phyloP scores from a whole-genome alignment of 2,797 vertebrate species.

The Tokudaia muenninki region DNA sequence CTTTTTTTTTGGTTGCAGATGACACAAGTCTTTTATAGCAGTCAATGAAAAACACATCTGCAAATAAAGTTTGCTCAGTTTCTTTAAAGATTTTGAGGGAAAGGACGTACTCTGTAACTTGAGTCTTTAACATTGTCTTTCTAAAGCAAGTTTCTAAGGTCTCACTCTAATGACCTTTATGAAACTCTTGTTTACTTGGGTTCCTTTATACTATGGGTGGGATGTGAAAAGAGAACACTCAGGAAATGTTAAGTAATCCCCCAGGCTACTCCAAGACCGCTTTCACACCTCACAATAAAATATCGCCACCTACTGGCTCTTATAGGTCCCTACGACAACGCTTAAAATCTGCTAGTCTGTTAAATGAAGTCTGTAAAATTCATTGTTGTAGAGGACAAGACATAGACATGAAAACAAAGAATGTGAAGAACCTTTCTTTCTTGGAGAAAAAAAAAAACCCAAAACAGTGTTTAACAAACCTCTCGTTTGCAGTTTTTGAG shows the following conservation, averaged over 20 bases:
- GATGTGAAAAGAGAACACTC: not conserved
- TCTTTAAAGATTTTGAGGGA: constrained; percentile 33
- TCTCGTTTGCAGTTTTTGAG: not conserved
- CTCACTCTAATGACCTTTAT: not conserved
- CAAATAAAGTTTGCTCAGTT: not conserved
- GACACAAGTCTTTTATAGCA: constrained; percentile 14
- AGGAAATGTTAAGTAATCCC: not conserved
- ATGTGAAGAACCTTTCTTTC: not conserved
- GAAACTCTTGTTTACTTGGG: not conserved
- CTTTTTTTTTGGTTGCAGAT: not conserved
- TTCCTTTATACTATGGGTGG: not conserved
- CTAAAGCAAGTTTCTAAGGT: not conserved
- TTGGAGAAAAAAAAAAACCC: not conserved
- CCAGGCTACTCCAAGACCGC: not conserved
- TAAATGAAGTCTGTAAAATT: not conserved
- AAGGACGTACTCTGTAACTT: not conserved
- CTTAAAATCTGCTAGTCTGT: not conserved
- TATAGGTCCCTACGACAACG: constrained; percentile 22
- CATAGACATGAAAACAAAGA: not conserved
- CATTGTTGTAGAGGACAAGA: not conserved
- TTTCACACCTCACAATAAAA: not conserved
- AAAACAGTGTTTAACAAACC: not conserved
- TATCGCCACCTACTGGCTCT: constrained; percentile 50
- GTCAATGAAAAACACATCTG: not conserved
- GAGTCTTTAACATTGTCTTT: not conserved